Conservation (phyloP, 2,113 vertebrate genomes). For the Strigops habroptila region DNA sequence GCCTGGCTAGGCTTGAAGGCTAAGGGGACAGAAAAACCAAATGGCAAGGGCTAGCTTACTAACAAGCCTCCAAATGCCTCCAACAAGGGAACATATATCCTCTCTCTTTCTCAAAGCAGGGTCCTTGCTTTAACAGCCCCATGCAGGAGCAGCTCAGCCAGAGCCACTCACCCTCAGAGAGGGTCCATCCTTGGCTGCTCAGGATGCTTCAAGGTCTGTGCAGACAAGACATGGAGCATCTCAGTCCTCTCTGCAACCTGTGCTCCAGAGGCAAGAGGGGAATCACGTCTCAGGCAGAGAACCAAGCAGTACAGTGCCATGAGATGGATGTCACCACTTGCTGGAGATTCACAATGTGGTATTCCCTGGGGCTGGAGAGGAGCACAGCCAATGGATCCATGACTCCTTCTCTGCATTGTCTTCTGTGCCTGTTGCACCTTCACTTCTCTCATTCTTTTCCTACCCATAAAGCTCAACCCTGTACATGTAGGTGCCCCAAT, state of each 20-base stretch:
- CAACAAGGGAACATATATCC: neutral
- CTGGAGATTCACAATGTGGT: neutral
- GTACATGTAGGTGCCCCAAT: neutral
- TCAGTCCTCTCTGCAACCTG: neutral
- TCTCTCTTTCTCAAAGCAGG: neutral
- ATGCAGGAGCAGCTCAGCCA: neutral
- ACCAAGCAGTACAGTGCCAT: neutral
- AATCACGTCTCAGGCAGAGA: neutral
- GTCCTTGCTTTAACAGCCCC: neutral
- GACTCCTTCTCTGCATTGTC: accelerated
- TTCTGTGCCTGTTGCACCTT: neutral
- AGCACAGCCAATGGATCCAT: neutral
- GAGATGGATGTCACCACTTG: neutral
- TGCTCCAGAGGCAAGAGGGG: neutral
- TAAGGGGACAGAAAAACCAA: neutral
- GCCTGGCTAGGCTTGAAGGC: neutral
- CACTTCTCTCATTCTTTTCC: neutral
- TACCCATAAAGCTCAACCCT: neutral
- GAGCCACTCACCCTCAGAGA: neutral
- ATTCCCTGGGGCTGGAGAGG: neutral
- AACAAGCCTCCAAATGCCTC: neutral
- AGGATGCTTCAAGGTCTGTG: neutral
- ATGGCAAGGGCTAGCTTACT: neutral
- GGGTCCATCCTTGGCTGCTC: neutral
- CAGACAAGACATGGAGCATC: neutral